Evolutionary conservation across 2,113 vertebrate genomes (phyloP).

Genomic region (Nibea albiflora): DNA sequence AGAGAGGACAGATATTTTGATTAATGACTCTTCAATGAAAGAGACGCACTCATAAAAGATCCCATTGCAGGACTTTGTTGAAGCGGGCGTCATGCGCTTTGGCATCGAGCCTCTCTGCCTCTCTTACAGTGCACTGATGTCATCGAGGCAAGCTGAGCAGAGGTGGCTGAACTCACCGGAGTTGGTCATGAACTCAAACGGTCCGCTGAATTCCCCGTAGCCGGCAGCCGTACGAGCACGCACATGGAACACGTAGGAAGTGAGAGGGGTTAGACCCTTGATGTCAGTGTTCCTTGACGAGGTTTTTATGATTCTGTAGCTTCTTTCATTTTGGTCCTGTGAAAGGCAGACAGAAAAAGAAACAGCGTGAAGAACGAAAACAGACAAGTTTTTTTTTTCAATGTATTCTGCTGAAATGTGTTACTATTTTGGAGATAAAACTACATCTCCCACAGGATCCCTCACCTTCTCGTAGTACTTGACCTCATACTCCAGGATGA

Average conservation of each 20-base stretch:
- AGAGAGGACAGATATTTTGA: conserved; percentile 53
- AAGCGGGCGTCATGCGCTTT: neutral
- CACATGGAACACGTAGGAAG: conserved; percentile 97
- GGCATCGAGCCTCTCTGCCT: neutral
- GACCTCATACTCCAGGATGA: conserved; percentile 98
- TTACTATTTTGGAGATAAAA: neutral
- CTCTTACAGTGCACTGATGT: conserved; percentile 11
- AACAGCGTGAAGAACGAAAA: neutral
- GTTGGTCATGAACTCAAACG: conserved; percentile 97
- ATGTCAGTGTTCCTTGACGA: conserved; percentile 91
- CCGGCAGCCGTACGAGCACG: conserved; percentile 95
- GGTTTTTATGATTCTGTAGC: conserved; percentile 96
- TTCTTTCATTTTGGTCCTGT: conserved; percentile 97
- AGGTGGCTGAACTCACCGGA: conserved; percentile 85
- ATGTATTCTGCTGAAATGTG: neutral
- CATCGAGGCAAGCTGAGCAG: conserved; percentile 3
- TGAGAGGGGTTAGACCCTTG: conserved; percentile 94
- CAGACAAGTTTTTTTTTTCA: neutral
- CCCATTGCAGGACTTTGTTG: conserved; percentile 30
- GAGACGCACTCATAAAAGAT: conserved; percentile 50
- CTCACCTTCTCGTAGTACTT: conserved; percentile 99
- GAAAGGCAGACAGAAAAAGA: neutral
- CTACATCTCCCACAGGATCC: neutral
- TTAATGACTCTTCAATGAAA: conserved; percentile 55
- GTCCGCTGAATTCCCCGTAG: conserved; percentile 96